These are phyloP conservation scores for Callinectes sapidus DNA, from an alignment of 2,888 invertebrate genomes.

Conservation along the genomic window DNA sequence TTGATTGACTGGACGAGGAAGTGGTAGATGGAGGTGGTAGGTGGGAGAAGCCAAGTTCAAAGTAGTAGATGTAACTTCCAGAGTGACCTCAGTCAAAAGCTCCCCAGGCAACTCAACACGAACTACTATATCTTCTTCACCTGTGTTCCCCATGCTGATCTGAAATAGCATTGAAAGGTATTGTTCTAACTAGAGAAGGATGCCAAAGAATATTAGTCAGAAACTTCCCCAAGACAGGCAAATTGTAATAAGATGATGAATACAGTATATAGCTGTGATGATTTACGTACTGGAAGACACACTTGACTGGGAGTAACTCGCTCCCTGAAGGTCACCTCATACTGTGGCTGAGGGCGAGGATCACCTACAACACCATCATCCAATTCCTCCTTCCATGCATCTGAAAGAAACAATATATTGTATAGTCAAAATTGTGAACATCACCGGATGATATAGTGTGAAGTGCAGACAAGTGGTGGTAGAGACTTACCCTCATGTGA, in stretches of 20 bases:
- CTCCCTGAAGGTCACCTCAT: slow-evolving; percentile 56
- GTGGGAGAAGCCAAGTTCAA: slow-evolving; percentile 51
- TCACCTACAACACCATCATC: slow-evolving; percentile 36
- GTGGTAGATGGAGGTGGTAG: slow-evolving; percentile 51
- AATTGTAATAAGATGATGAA: neutral
- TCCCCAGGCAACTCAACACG: slow-evolving; percentile 53
- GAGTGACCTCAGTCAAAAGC: slow-evolving; percentile 55
- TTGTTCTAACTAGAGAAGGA: neutral
- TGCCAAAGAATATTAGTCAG: neutral
- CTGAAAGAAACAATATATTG: slow-evolving; percentile 35
- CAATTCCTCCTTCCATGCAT: neutral
- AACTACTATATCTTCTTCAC: slow-evolving; percentile 59
- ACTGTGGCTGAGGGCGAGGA: slow-evolving; percentile 53
- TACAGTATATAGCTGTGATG: neutral
- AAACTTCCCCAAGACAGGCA: neutral
- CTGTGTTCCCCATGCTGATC: slow-evolving; percentile 41
- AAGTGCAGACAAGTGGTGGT: neutral
- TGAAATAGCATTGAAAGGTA: slow-evolving; percentile 13
- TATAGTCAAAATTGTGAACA: neutral
- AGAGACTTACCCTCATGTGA: neutral
- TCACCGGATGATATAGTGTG: neutral
- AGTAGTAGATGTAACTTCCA: slow-evolving; percentile 52
- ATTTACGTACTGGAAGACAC: slow-evolving; percentile 52
- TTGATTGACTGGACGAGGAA: slow-evolving; percentile 59
- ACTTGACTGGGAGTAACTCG: slow-evolving; percentile 50